Evolutionary conservation across 2,113 vertebrate genomes (phyloP).

Genomic region (Notarius lentiginosus): DNA sequence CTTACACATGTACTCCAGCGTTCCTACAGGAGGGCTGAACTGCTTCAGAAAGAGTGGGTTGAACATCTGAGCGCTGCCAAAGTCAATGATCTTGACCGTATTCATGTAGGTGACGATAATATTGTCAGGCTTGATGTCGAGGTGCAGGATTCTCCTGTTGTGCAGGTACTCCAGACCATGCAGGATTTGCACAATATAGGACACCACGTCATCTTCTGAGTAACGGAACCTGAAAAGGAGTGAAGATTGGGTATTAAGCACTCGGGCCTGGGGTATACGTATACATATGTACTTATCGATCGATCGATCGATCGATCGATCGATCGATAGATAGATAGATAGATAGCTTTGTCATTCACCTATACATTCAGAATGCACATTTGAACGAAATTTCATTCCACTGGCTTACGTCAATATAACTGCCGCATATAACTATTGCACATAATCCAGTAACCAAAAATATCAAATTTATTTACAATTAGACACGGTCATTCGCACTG

Average conservation of each 20-base stretch:
- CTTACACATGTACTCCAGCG: slow-evolving; percentile 96
- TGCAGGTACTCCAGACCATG: slow-evolving; percentile 96
- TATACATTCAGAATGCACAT: too few species aligned
- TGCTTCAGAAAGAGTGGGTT: slow-evolving; percentile 89
- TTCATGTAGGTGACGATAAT: slow-evolving; percentile 86
- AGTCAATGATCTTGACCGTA: slow-evolving; percentile 93
- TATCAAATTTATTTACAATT: too few species aligned
- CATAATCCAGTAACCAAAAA: too few species aligned
- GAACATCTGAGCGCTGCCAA: slow-evolving; percentile 90
- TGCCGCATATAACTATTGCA: too few species aligned
- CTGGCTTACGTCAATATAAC: too few species aligned
- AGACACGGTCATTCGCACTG: too few species aligned
- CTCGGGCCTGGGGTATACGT: background rate
- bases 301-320: too few species aligned
- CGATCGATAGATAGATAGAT: too few species aligned
- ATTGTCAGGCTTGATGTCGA: slow-evolving; percentile 96
- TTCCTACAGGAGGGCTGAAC: slow-evolving; percentile 84
- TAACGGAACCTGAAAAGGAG: slow-evolving; percentile 84
- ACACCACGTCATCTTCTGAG: slow-evolving; percentile 93
- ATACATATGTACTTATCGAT: background rate
- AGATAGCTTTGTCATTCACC: too few species aligned
- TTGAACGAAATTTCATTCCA: too few species aligned
- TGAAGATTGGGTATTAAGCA: background rate
- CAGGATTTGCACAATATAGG: slow-evolving; percentile 86
- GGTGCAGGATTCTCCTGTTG: slow-evolving; percentile 82